Evolutionary conservation across 2,113 vertebrate genomes (phyloP).

Genomic region (Chitala chitala): DNA sequence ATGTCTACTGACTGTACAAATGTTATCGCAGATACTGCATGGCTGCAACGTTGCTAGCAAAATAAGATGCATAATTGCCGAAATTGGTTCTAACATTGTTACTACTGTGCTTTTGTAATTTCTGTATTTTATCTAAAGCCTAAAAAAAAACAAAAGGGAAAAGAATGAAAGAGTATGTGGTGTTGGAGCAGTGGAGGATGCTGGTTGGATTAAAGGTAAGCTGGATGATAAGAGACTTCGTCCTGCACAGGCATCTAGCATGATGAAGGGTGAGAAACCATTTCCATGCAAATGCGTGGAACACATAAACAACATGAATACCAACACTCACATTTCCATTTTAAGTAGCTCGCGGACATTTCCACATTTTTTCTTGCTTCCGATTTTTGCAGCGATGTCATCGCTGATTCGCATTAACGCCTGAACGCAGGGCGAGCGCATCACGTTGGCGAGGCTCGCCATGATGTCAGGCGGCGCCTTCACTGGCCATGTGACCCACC

Average conservation of each 20-base stretch:
- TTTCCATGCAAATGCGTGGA: conserved; percentile 17
- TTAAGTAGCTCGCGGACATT: not conserved
- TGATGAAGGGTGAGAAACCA: conserved; percentile 10
- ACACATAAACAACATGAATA: conserved; percentile 19
- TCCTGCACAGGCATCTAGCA: not conserved
- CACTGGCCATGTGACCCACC: conserved; percentile 56
- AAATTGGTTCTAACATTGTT: not conserved
- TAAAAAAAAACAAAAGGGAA: not conserved
- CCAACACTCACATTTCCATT: conserved; percentile 12
- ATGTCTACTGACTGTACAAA: no score
- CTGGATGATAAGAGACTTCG: conserved; percentile 7
- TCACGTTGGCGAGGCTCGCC: not conserved
- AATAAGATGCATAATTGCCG: no score
- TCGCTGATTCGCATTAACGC: not conserved
- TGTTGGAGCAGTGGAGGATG: not conserved
- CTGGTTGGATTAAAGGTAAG: not conserved
- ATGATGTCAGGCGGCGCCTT: conserved; percentile 25
- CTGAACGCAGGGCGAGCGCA: not conserved
- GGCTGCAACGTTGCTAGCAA: no score
- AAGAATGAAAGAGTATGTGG: not conserved
- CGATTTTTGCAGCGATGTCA: not conserved
- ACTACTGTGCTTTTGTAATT: not conserved
- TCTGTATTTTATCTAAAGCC: not conserved
- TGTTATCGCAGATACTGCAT: no score
- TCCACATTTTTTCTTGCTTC: not conserved